Base-by-base conservation (phyloP, 2,888 invertebrate genomes). In the Trilocha varians region DNA sequence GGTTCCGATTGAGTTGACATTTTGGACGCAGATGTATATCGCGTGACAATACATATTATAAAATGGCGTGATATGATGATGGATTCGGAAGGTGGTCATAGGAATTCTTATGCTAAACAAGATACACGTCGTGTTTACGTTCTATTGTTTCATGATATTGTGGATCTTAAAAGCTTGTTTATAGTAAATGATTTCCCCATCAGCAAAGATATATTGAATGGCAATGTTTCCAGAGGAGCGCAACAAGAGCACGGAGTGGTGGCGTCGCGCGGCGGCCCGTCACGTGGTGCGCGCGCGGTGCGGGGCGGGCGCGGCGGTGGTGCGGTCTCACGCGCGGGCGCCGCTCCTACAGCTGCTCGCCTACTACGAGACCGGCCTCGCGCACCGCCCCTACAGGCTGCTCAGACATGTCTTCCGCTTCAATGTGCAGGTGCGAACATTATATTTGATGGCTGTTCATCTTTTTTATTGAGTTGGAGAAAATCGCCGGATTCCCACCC, bases 321-420 rank as follows among this genome's bases (percentile, higher is more conserved):
- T 78, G 67, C 75, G 78, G 17, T 70, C 78, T 50, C 65, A 55
- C 36, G 51, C 57, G 37, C 48, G 49, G 40, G 59, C 61, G 44
- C 60, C 66, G 34, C 51, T 53, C 16, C 65, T 75, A 38, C 62
- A 58, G 42, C 55, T 77, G 54, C 73, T 80, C 38, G 79, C 80
- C 36, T 73, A 78, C 65, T 80, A 80, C 69, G 65, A 69, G 61
- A 71, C 78, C 11, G 71, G 63, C n/a, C 53, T 62, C 52, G 36
- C 44, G 55, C 54, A 42, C 47, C 57, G 64, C 1, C 61, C 66
- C 41, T 66, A 70, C 60, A 70, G 82, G 40, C 65, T 82, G 52
- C 62, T 79, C 39, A 45, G 83, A 5, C 84, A 84, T 54, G 73
- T 73, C 17, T 79, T 82, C 62, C 62, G 60, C 42, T 70, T 77